Evolutionary conservation across 2,888 invertebrate species (phyloP), one percentile per base, ranked within the genome.

Genomic region (Eupeodes luniger): DNA sequence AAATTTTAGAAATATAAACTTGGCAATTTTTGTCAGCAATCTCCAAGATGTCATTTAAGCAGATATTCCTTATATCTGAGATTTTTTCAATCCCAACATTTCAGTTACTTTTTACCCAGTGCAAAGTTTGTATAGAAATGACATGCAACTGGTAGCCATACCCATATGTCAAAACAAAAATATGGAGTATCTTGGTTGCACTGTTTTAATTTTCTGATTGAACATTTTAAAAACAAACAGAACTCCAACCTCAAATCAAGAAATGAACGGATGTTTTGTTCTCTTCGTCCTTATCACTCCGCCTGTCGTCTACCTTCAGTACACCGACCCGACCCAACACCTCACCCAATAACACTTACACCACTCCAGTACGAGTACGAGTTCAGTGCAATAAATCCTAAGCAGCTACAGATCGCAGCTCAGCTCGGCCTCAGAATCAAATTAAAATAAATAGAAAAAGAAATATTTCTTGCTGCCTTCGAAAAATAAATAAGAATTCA

Each of bases 211-310:
- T 53, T 19, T 44, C 1, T 40, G 7, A 4, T 40, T 4, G 19
- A 3, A 2, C 9, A 66, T 14, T 47, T 47, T 11, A 10, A 59
- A 82, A 55, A 61, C 82, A 14, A 86, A 86, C 87, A 62, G 69
- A 51, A 12, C 80, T 61, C 4, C 4, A 47, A 0, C 1, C 9
- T 36, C 19, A 44, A 16, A 57, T 10, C 34, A 80, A 83, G 16
- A 66, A 70, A 40, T 55, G 69, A 70, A 55, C 80, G 76, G 80
- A 83, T 80, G 77, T 83, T 87, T 81, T 72, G 19, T 70, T 19
- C 40, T 19, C 44, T 59, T 44, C 11, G 5, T 44, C 47, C 49
- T 55, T 4, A 4, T 44, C 66, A 62, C 12, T 61, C 12, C 14
- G 10, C 9, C 61, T 49, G 57, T 19, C 53, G 6, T 40, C 40